Base-by-base conservation (phyloP, 2,113 vertebrate species). In the Etheostoma spectabile region DNA sequence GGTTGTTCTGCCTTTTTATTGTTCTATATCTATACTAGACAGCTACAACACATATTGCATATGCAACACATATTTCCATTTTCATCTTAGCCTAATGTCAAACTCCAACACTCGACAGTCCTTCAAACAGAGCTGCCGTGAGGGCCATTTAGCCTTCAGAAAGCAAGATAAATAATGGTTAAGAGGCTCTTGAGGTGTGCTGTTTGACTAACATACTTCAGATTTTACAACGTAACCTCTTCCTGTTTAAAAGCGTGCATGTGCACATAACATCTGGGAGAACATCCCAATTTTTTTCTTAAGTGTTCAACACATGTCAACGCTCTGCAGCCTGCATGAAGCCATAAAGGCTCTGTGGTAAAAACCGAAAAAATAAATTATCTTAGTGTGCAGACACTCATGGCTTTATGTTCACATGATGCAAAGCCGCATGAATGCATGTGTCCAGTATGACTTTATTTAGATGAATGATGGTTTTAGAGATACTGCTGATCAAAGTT, bases 161-260 rank as follows among this genome's bases (percentile, higher is more conserved):
- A 83, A 77, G 75, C 68, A 79, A 82, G 78, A 89, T 79, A 86
- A 88, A 91, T 86, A 92, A 82, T 51, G 53, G 80, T 82, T 82
- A 90, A 88, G 82, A 85, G 77, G 83, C 83, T 91, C 76, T 88
- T 67, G 70, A 88, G 92, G 80, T 84, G 78, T 53, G 62, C 80
- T 69, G 75, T 77, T 89, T 64, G 80, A 92, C 90, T 92, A 89
- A 86, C 78, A 90, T 57, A 65, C 74, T 79, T 78, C 21, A 67
- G 65, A 88, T 84, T 89, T 93, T 87, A 91, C 80, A 80, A 57
- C 14, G 42, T 74, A 60, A 64, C 65, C 72, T 77, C 82, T 88
- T 79, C 71, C 81, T 86, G 22, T 82, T 92, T 79, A 62, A 90
- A 87, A 88, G 67, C n/a, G 42, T 38, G 67, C 74, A 64, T 67